Evolutionary conservation across 2,113 vertebrate species (phyloP), one percentile per base, ranked within the genome.

Genomic region (Calidris pygmaea): DNA sequence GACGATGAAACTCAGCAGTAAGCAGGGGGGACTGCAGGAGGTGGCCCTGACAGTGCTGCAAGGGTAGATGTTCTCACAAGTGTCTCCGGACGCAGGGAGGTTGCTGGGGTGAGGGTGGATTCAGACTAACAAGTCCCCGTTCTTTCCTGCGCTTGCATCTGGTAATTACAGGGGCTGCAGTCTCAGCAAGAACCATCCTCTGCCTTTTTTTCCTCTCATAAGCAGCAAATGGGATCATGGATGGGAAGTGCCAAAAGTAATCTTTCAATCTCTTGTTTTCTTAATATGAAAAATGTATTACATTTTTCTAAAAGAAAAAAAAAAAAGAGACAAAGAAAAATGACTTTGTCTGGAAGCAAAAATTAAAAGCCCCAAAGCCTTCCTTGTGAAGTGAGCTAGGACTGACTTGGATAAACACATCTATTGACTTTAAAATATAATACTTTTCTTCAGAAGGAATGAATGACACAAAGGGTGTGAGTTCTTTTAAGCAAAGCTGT

Each of bases 391-490:
- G 8, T 37, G 63, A 91, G 55, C 63, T 93, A 75, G 55, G 67
- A 89, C 50, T 63, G 87, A 96, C 93, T 92, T 96, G 70, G 66
- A 91, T 80, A 90, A 94, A 92, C 52, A 86, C 39, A 30, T 52
- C 74, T 88, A 80, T 88, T 96, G 88, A 62, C 78, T 93, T 82
- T 56, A 79, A 96, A 92, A 95, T 82, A 50, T 58, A 78, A 85
- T 89, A 48, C 41, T 91, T 95, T 91, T 86, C 72, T 93, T 94
- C 71, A 89, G 90, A 86, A 92, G 59, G 59, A 75, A 80, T 5
- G 19, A 93, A 71, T 81, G 66, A 65, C 70, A 29, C 6, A 8
- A 77, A 75, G 72, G 67, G 65, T 41, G 63, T 72, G 37, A 48
- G 43, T 45, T 68, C 66, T 62, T 56, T 79, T 39, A 52, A 67